These are phyloP conservation scores for Drosophila subobscura DNA, from an alignment of 1,140 invertebrate genomes.

Conservation along the genomic window DNA sequence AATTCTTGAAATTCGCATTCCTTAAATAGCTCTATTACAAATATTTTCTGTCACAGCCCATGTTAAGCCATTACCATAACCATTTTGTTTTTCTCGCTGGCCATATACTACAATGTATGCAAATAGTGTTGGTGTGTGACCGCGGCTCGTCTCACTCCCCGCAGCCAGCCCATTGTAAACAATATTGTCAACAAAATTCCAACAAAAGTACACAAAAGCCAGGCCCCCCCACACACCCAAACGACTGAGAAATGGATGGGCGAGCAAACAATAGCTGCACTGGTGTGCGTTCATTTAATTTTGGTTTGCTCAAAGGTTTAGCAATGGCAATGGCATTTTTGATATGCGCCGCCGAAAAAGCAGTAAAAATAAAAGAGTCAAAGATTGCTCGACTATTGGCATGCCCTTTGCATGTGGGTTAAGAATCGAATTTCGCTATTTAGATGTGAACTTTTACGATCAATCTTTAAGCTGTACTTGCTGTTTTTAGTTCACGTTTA, in stretches of 20 bases:
- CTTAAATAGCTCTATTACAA: conserved; percentile 33
- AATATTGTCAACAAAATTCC: conserved; percentile 60
- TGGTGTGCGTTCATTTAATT: conserved; percentile 49
- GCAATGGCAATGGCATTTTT: conserved; percentile 61
- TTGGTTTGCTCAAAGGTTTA: conserved; percentile 65
- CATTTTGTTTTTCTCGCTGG: conserved; percentile 38
- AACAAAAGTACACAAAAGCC: conserved; percentile 18
- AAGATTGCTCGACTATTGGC: too few relatives aligned
- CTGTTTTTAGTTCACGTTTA: too few relatives aligned
- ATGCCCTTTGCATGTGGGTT: too few relatives aligned
- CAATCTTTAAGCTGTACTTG: too few relatives aligned
- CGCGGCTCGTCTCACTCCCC: not conserved
- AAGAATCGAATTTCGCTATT: too few relatives aligned
- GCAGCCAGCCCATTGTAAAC: conserved; percentile 33
- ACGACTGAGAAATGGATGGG: conserved; percentile 34
- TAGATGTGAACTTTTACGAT: too few relatives aligned
- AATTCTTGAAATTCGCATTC: conserved; percentile 5
- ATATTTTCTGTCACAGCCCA: conserved; percentile 14
- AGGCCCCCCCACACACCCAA: not conserved
- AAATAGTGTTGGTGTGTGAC: conserved; percentile 50
- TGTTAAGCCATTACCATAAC: conserved; percentile 17
- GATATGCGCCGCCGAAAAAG: conserved; percentile 37
- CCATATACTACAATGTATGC: conserved; percentile 51
- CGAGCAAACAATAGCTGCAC: conserved; percentile 52
- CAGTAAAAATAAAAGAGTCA: not conserved